Base-by-base conservation (phyloP, 2,113 vertebrate genomes). In the Lanius ludovicianus region DNA sequence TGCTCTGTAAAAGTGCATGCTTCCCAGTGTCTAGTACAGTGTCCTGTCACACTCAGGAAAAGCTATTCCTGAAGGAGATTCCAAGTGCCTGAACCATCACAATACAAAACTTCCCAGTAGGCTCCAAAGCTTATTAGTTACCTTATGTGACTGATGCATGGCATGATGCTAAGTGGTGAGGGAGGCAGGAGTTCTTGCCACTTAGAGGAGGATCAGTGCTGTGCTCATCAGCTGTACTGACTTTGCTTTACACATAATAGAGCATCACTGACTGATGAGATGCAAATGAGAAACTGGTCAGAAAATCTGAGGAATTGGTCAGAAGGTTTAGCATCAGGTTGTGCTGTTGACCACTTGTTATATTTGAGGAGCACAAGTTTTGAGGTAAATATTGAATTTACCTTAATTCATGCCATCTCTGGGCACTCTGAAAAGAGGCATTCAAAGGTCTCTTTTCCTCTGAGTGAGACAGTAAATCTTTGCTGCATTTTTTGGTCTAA, bases 121-220 rank as follows among this genome's bases (percentile, higher is more conserved):
- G 60, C 21, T 94, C 15, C 53, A 89, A 27, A 84, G 23, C 5
- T 64, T 80, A 85, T 33, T 69, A 33, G 12, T 68, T 76, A 20
- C 67, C 30, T 68, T 33, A 5, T 44, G 21, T 0, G 0, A 37
- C 37, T 85, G 3, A 1, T 52, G 18, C 21, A 30, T 31, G n/a
- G 31, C 27, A 20, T n/a, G 70, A 70, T 65, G 31, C 27, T 56
- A 52, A 33, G 79, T 31, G 27, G 17, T 41, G 39, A 76, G 64
- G 35, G 39, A 82, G 22, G 33, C 14, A 49, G 49, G 33, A 62
- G 65, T 37, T 67, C 57, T 46, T 2, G 0, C 25, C 62, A 9
- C 11, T 70, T 50, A 22, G 62, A 60, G 27, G 24, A 30, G 56
- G 11, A 27, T 47, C 25, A 15, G 28, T 22, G 42, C 41, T 74